Percentiles rank a stretch among this genome's conserved stretches.
Evolutionary conservation across 2,113 vertebrate genomes (phyloP).

Genomic region (Leucosticte australis): DNA sequence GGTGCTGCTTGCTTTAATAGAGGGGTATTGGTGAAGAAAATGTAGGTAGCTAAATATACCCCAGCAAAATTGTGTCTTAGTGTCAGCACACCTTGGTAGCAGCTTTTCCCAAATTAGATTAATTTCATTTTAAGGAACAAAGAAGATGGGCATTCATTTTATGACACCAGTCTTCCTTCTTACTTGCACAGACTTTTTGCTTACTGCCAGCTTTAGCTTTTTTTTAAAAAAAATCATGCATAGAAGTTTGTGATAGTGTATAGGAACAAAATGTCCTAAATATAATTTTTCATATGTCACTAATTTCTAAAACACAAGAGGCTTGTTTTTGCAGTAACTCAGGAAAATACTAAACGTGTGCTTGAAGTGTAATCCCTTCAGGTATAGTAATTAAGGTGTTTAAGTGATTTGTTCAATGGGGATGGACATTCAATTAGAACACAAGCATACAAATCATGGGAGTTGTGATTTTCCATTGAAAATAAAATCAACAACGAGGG

Average conservation of each 20-base stretch:
- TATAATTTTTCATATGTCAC: background rate
- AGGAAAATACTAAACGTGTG: background rate
- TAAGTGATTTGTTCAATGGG: background rate
- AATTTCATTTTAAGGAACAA: constrained; percentile 27
- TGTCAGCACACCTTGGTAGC: background rate
- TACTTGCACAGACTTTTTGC: background rate
- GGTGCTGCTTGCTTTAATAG: background rate
- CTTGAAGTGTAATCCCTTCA: background rate
- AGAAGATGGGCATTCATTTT: background rate
- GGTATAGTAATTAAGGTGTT: background rate
- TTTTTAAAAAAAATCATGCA: background rate
- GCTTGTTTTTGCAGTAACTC: background rate
- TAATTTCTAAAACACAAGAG: background rate
- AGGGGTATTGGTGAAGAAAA: background rate
- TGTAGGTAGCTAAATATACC: background rate
- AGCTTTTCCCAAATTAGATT: background rate
- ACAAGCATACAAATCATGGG: background rate
- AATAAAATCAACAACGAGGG: background rate
- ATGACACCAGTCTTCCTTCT: background rate
- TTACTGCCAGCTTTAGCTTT: background rate
- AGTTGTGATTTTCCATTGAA: constrained; percentile 21
- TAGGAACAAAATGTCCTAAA: background rate
- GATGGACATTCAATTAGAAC: constrained; percentile 17
- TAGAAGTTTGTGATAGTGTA: background rate
- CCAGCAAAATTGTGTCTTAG: background rate